Evolutionary conservation across 1,140 invertebrate genomes (phyloP).

Genomic region (Thrips palmi): DNA sequence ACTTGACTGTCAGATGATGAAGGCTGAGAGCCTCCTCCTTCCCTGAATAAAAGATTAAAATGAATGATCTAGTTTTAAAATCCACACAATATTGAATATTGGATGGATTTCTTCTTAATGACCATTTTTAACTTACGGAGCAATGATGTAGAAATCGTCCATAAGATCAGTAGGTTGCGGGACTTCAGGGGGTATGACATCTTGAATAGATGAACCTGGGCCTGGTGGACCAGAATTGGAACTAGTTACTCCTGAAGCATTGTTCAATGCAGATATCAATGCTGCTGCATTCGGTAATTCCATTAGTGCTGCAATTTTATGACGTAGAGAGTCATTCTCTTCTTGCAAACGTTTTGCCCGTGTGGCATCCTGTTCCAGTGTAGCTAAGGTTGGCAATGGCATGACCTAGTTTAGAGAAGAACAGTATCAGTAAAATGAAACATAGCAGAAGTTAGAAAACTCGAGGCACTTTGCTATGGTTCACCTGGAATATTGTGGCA

Average conservation of each 20-base stretch:
- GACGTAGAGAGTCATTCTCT: constrained; percentile 55
- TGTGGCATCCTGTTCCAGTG: constrained; percentile 67
- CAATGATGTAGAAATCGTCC: constrained; percentile 84
- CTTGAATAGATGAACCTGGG: no score
- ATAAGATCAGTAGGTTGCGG: constrained; percentile 56
- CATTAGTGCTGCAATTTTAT: constrained; percentile 25
- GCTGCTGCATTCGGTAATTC: no score
- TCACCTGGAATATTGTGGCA: constrained; percentile 66
- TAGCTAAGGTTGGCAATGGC: constrained; percentile 63
- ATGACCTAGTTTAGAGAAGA: constrained; percentile 37
- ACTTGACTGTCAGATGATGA: constrained; percentile 23
- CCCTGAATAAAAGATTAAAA: constrained; percentile 21
- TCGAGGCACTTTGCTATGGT: constrained; percentile 13
- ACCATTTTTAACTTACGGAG: no score
- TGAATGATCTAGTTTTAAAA: constrained; percentile 2
- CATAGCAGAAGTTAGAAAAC: background rate
- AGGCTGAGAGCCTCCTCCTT: no score
- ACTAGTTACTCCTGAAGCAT: no score
- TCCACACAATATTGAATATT: background rate
- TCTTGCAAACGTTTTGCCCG: constrained; percentile 63
- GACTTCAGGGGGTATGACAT: constrained; percentile 35
- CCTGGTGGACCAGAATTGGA: constrained; percentile 29
- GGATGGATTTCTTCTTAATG: background rate
- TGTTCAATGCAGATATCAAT: no score
- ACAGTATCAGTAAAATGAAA: background rate